A percentile compares a stretch with the other conserved stretches of the same genome.
phyloP scores from a whole-genome alignment of 2,797 vertebrate species.

The Pangasius mekongensis region DNA sequence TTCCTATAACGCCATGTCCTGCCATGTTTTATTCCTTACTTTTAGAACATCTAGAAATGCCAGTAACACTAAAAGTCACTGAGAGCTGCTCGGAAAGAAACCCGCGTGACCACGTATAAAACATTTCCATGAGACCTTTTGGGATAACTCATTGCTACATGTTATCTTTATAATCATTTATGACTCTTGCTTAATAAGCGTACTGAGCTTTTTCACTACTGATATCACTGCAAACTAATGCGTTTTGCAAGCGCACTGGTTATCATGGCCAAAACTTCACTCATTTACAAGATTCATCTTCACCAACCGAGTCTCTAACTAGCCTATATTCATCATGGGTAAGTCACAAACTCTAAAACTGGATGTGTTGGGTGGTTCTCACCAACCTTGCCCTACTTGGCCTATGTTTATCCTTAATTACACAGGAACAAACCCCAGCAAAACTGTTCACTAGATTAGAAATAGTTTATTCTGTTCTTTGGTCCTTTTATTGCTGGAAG shows the following conservation, averaged over 20 bases:
- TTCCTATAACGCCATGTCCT: neutral
- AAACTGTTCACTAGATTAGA: neutral
- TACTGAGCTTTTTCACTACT: neutral
- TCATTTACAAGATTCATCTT: neutral
- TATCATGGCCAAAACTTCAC: neutral
- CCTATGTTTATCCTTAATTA: slow-evolving; percentile 13
- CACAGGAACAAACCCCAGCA: neutral
- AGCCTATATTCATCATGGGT: neutral
- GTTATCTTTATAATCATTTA: neutral
- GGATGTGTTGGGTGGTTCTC: slow-evolving; percentile 4
- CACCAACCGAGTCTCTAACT: neutral
- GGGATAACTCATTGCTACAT: too few species aligned
- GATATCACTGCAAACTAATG: neutral
- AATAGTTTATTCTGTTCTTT: neutral
- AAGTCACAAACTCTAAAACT: neutral
- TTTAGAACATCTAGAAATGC: neutral
- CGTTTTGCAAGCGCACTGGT: neutral
- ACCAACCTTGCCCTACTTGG: neutral
- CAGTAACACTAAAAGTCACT: neutral
- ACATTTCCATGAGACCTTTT: neutral
- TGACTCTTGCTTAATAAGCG: neutral
- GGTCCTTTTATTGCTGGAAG: neutral
- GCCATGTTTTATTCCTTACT: neutral
- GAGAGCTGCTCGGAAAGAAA: neutral
- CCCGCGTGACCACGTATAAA: neutral